Evolutionary conservation across 2,113 vertebrate genomes (phyloP).

Genomic region (Tursiops truncatus): DNA sequence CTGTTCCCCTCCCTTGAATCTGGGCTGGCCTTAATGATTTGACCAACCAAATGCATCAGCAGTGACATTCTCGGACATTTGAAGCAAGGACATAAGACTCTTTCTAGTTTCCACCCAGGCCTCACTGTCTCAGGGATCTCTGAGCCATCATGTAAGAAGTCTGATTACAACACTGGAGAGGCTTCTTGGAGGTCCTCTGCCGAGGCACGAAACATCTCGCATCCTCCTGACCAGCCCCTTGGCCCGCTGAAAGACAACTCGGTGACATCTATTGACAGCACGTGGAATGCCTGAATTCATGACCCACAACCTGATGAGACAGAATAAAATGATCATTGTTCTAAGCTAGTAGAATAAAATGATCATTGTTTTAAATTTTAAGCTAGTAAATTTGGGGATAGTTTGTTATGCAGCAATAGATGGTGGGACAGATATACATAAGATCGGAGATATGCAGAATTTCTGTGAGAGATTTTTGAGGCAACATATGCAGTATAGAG

Average conservation of each 20-base stretch:
- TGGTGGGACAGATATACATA: background rate
- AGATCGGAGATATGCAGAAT: background rate
- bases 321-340: background rate
- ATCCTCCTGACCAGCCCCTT: background rate
- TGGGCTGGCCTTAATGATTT: background rate
- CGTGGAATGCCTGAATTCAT: background rate
- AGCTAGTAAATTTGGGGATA: background rate
- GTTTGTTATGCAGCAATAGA: background rate
- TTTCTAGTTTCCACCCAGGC: background rate
- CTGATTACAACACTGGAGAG: background rate
- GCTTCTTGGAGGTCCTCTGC: background rate
- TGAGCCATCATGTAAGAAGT: background rate
- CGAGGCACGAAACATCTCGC: background rate
- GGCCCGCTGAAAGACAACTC: background rate
- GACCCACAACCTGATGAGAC: background rate
- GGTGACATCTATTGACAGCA: background rate
- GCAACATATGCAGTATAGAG: background rate
- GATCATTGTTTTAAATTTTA: background rate
- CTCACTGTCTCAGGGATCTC: background rate
- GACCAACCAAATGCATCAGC: background rate
- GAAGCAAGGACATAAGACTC: background rate
- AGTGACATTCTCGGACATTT: background rate
- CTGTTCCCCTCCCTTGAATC: background rate
- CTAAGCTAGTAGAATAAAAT: background rate
- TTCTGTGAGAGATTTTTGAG: background rate